Conservation (phyloP, 2,113 vertebrate genomes). For the Osmerus eperlanus region DNA sequence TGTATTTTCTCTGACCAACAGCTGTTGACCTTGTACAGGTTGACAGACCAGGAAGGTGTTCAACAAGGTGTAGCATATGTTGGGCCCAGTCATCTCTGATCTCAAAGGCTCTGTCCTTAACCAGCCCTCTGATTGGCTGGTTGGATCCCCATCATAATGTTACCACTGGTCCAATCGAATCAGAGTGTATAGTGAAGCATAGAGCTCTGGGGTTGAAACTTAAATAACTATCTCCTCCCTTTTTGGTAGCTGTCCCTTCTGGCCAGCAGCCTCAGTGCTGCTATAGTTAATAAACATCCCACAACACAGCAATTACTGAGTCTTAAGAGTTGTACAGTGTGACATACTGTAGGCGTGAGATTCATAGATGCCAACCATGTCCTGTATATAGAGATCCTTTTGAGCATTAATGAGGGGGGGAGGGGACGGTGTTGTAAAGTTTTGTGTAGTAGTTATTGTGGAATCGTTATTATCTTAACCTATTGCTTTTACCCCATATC, state of each 20-base stretch:
- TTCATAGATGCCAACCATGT: slow-evolving; percentile 9
- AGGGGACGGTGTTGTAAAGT: not conserved
- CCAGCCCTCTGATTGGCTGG: too few relatives aligned
- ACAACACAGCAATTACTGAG: not conserved
- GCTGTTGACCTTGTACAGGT: slow-evolving; percentile 12
- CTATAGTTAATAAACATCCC: slow-evolving; percentile 1
- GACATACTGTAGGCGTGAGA: not conserved
- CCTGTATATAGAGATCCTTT: slow-evolving; percentile 30
- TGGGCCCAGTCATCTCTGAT: too few relatives aligned
- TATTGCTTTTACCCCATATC: slow-evolving; percentile 6
- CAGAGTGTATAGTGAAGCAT: too few relatives aligned
- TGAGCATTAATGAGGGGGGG: slow-evolving; percentile 8
- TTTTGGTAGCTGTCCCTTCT: slow-evolving; percentile 11
- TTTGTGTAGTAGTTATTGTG: slow-evolving; percentile 7
- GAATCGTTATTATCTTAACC: not conserved
- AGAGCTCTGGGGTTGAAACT: too few relatives aligned
- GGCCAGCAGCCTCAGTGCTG: slow-evolving; percentile 29
- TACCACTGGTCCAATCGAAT: too few relatives aligned
- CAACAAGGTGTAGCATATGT: slow-evolving; percentile 6
- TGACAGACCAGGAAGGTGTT: slow-evolving; percentile 7
- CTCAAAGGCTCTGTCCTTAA: too few relatives aligned
- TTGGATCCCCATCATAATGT: too few relatives aligned
- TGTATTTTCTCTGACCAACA: not conserved
- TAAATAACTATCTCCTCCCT: too few relatives aligned
- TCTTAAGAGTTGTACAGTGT: slow-evolving; percentile 1